Evolutionary conservation across 2,888 invertebrate genomes (phyloP).

Genomic region (Capitulum mitella): DNA sequence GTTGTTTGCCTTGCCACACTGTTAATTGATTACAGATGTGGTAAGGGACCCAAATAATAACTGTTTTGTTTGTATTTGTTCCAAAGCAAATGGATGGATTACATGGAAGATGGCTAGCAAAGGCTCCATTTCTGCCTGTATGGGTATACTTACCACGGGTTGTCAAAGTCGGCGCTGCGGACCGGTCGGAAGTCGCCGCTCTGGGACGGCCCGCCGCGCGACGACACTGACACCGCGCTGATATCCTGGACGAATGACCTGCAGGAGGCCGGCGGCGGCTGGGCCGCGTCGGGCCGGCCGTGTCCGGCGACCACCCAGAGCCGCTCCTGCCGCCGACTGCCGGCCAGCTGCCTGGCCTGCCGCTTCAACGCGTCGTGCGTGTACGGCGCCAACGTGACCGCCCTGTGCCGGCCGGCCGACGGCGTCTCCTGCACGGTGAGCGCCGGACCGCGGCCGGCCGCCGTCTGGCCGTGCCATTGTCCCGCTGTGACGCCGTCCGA

Average conservation of each 20-base stretch:
- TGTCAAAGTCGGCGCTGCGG: background rate
- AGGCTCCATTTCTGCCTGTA: background rate
- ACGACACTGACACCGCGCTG: background rate
- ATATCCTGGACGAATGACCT: background rate
- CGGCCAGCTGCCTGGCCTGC: constrained; percentile 45
- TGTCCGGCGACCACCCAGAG: no score
- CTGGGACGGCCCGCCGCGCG: background rate
- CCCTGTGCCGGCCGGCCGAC: constrained; percentile 42
- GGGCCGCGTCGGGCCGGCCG: background rate
- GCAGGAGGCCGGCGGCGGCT: background rate
- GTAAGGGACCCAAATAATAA: background rate
- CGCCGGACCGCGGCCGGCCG: background rate
- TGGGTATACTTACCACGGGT: no score
- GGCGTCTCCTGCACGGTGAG: constrained; percentile 39
- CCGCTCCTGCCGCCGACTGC: constrained; percentile 40
- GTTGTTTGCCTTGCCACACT: no score
- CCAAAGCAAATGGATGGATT: background rate
- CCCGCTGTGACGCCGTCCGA: no score
- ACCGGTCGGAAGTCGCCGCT: background rate
- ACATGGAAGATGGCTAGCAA: background rate
- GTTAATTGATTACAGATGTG: background rate
- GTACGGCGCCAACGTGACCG: constrained; percentile 43
- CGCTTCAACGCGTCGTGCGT: constrained; percentile 43
- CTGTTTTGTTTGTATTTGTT: background rate
- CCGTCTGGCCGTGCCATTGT: background rate